Evolutionary conservation across 2,113 vertebrate genomes (phyloP), one percentile per base, ranked within the genome.

Genomic region (Picathartes gymnocephalus): DNA sequence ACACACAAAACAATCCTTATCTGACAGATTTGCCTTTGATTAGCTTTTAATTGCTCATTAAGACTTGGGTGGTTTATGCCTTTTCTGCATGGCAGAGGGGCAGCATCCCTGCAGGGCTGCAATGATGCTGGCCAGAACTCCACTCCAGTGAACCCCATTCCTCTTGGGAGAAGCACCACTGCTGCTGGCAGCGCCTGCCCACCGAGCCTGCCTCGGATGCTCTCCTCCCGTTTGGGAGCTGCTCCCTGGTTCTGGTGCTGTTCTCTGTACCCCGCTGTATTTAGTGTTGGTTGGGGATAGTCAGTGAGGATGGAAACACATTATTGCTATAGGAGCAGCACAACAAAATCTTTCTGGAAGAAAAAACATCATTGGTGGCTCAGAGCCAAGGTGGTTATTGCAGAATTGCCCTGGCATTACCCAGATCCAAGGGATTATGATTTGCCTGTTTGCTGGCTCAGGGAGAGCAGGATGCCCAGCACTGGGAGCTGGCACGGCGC

Each of bases 41-140:
- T 94, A 93, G 77, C 73, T 78, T 84, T 87, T 96, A 93, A 92
- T 88, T 94, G 95, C 70, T 94, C 86, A 13, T 95, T 93, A 91
- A 84, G 83, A 39, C 78, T 83, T 77, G 76, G 44, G 40, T 92
- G 76, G 44, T 80, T 88, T 57, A 22, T 4, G 7, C 16, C 64
- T 81, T 45, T 61, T 58, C 79, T 76, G 44, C 8, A 0, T 1
- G 47, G 54, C 60, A 74, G 87, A 72, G 58, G 42, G 68, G 73
- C 70, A 88, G 76, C 27, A 58, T 10, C 57, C 60, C 53, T 31
- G 35, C 40, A 33, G 48, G 57, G 53, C 25, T 0, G 0, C 0
- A 3, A 17, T 0, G 3, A 27, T 37, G 21, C 47, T n/a, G 35
- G 30, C 30, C 87, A 76, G 58, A 69, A 9, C 47, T 10, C 30